Percentiles rank a stretch among this genome's conserved stretches.
These are phyloP conservation scores for Watsonalla cultraria DNA, from an alignment of 2,888 invertebrate species.

Conservation along the genomic window DNA sequence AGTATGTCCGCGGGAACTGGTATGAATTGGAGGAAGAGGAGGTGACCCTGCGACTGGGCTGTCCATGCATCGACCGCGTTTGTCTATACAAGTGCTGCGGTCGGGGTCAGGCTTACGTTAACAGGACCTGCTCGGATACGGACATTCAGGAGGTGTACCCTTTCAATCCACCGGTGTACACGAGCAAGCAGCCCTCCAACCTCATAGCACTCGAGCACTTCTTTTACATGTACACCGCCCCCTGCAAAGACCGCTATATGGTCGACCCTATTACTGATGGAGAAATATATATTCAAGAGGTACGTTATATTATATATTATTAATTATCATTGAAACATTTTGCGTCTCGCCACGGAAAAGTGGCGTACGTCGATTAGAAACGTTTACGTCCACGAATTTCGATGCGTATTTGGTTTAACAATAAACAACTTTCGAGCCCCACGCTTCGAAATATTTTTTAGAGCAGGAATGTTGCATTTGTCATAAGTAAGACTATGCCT, in stretches of 20 bases:
- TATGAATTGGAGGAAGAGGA: slow-evolving; percentile 42
- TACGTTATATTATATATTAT: slow-evolving; percentile 17
- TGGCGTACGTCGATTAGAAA: too few relatives aligned
- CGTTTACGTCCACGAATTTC: too few relatives aligned
- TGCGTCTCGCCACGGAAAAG: too few relatives aligned
- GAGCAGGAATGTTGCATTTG: too few relatives aligned
- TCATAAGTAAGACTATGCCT: too few relatives aligned
- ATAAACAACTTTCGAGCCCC: too few relatives aligned
- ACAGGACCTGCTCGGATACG: slow-evolving; percentile 35
- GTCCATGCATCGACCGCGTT: slow-evolving; percentile 55
- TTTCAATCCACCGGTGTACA: slow-evolving; percentile 56
- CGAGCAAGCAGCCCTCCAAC: slow-evolving; percentile 33
- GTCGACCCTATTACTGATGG: slow-evolving; percentile 39
- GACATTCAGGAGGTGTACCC: slow-evolving; percentile 38
- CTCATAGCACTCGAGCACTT: slow-evolving; percentile 44
- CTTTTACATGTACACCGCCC: slow-evolving; percentile 45
- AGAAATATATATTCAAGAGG: slow-evolving; percentile 60
- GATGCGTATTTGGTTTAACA: too few relatives aligned
- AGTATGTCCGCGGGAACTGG: slow-evolving; percentile 47
- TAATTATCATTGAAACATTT: too few relatives aligned
- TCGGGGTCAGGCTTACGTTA: slow-evolving; percentile 32
- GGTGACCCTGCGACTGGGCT: slow-evolving; percentile 35
- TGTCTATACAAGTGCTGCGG: slow-evolving; percentile 65
- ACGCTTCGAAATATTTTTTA: too few relatives aligned
- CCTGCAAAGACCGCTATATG: slow-evolving; percentile 49